Evolutionary conservation across 2,888 invertebrate genomes (phyloP), one percentile per base, ranked within the genome.

Genomic region (Aphrophora alni): DNA sequence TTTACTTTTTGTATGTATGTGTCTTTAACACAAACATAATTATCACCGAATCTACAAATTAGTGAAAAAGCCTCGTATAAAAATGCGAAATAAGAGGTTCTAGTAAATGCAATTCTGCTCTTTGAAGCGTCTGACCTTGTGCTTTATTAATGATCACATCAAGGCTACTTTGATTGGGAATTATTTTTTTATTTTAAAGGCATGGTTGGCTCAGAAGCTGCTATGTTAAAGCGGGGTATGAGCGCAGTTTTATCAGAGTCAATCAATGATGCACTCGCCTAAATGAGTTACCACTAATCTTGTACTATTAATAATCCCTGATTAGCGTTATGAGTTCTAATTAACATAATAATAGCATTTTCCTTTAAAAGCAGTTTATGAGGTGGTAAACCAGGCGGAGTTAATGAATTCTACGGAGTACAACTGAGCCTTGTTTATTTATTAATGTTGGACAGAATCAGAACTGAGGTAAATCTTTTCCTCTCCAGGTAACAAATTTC

Each of bases 321-420:
- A 25, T 28, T 33, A n/a, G 73, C 33, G 26, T 73, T 73, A 10
- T 17, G 5, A 72, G 14, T 33, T 38, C 38, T 73, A 17, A 33
- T 73, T 73, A 73, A 73, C 33, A 28, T 73, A 8, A 73, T 26
- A 3, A 73, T 73, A 25, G 72, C 72, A 72, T 26, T 72, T 73
- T 73, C 25, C 27, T 73, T 73, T 38, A 33, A 38, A 38, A 38
- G 27, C 38, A 73, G 25, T 33, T 73, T 72, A 33, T 73, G 73
- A 73, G 73, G 28, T 33, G n/a, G 33, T 33, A n/a, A 73, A 21
- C 73, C 38, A 17, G 73, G 28, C 14, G 73, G 73, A 38, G 27
- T 73, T 33, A 73, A 27, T 24, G 72, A 72, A 26, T 73, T 73
- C 10, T 33, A 73, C 25, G 10, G 27, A 33, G 24, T 26, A 72